These are phyloP conservation scores for Resseliella maxima DNA, from an alignment of 2,888 invertebrate genomes.

Conservation along the genomic window DNA sequence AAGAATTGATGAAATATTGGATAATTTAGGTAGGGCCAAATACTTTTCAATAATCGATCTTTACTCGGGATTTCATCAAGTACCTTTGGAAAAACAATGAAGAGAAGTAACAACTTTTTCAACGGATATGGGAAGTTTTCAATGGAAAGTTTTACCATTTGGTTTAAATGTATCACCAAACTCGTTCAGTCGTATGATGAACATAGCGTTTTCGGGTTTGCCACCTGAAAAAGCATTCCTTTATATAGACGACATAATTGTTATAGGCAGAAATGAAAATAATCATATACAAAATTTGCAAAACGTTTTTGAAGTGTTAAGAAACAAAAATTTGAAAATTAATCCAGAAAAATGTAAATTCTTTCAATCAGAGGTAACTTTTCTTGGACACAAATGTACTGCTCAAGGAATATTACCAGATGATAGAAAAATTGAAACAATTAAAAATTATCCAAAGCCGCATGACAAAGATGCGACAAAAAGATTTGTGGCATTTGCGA, in stretches of 20 bases:
- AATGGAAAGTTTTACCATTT: constrained; percentile 60
- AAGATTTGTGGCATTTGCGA: constrained; percentile 57
- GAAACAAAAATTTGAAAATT: constrained; percentile 58
- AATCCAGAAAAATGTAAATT: constrained; percentile 60
- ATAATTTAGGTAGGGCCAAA: constrained; percentile 56
- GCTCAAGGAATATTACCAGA: constrained; percentile 57
- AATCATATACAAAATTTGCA: constrained; percentile 58
- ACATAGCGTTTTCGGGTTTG: constrained; percentile 59
- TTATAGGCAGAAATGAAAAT: constrained; percentile 59
- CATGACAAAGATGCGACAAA: constrained; percentile 56
- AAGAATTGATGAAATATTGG: constrained; percentile 21
- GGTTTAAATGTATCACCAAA: constrained; percentile 60
- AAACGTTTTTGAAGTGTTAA: constrained; percentile 59
- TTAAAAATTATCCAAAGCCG: constrained; percentile 58
- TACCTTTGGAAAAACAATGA: constrained; percentile 56
- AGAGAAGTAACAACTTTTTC: constrained; percentile 59
- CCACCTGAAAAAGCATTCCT: constrained; percentile 60
- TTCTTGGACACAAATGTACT: constrained; percentile 58
- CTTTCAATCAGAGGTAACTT: constrained; percentile 59
- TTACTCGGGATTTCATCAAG: constrained; percentile 57
- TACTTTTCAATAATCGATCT: constrained; percentile 57
- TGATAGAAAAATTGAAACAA: constrained; percentile 57
- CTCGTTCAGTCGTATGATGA: constrained; percentile 61
- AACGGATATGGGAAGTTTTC: constrained; percentile 59
- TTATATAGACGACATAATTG: constrained; percentile 60